These are phyloP conservation scores for Homarus americanus DNA, from an alignment of 1,140 invertebrate genomes.

Conservation along the genomic window DNA sequence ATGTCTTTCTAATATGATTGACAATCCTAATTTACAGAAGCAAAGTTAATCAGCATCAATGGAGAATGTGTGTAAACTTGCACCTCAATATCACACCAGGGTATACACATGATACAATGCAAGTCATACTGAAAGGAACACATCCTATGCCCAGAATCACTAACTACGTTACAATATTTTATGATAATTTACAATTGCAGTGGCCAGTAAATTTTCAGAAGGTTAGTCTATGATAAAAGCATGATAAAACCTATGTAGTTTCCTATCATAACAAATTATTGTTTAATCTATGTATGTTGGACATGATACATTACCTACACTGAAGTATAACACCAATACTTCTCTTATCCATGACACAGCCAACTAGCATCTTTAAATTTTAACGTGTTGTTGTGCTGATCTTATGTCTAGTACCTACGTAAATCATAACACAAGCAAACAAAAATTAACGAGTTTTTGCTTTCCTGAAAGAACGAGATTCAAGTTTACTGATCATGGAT, in stretches of 20 bases:
- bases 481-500: slow-evolving; percentile 24
- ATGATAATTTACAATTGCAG: slow-evolving; percentile 47
- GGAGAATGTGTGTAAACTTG: neutral
- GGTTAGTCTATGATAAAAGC: slow-evolving; percentile 36
- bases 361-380: slow-evolving; percentile 29
- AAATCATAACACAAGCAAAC: neutral
- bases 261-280: slow-evolving; percentile 53
- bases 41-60: neutral
- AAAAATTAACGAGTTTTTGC: too few relatives aligned
- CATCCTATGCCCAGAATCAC: neutral
- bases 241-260: slow-evolving; percentile 53
- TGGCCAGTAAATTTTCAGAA: slow-evolving; percentile 37
- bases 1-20: neutral
- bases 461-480: too few relatives aligned
- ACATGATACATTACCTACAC: slow-evolving; percentile 56
- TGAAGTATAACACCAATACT: slow-evolving; percentile 27
- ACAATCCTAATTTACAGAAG: slow-evolving; percentile 1
- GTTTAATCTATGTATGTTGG: slow-evolving; percentile 33
- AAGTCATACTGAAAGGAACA: neutral
- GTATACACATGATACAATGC: slow-evolving; percentile 2
- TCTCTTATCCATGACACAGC: slow-evolving; percentile 25
- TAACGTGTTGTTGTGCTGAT: slow-evolving; percentile 21
- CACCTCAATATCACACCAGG: slow-evolving; percentile 3
- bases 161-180: slow-evolving; percentile 24
- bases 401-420: slow-evolving; percentile 3